Evolutionary conservation across 2,113 vertebrate genomes (phyloP).

Genomic region (Oncorhynchus clarkii): DNA sequence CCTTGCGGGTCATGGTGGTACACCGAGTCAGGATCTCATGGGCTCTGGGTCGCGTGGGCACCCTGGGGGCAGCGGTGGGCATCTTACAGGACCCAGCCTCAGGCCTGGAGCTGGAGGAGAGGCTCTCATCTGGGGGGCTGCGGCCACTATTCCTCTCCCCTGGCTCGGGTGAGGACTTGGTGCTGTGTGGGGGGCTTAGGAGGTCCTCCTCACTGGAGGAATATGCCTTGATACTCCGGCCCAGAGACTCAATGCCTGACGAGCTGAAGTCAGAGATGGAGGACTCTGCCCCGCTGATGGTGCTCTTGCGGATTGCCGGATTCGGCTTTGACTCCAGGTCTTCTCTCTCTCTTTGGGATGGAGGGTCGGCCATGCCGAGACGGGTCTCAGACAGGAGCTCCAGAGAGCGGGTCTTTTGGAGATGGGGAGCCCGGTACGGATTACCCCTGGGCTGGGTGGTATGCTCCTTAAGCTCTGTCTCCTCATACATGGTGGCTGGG

Average conservation of each 20-base stretch:
- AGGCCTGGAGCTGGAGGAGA: background rate
- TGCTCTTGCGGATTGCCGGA: conserved; percentile 20
- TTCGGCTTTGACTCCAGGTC: background rate
- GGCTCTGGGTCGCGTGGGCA: conserved; percentile 74
- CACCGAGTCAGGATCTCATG: conserved; percentile 82
- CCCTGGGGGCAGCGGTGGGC: conserved; percentile 37
- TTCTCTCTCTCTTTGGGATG: background rate
- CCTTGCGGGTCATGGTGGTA: conserved; percentile 80
- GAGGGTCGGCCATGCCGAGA: background rate
- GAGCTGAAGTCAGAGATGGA: conserved; percentile 46
- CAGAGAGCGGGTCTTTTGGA: conserved; percentile 58
- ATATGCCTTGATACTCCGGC: background rate
- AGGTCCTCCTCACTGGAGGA: background rate
- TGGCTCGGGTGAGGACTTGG: background rate
- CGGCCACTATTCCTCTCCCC: background rate
- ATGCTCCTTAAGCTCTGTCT: background rate
- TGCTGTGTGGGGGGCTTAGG: rapidly evolving
- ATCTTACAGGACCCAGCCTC: background rate
- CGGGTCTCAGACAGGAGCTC: conserved; percentile 54
- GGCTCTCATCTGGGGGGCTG: background rate
- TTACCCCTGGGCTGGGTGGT: background rate
- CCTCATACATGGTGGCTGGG: rapidly evolving
- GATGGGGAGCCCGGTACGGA: background rate
- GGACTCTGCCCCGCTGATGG: conserved; percentile 22
- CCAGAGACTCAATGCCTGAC: background rate